phyloP scores from a whole-genome alignment of 2,888 invertebrate genomes.

The Hirtodrosophila histrioides region DNA sequence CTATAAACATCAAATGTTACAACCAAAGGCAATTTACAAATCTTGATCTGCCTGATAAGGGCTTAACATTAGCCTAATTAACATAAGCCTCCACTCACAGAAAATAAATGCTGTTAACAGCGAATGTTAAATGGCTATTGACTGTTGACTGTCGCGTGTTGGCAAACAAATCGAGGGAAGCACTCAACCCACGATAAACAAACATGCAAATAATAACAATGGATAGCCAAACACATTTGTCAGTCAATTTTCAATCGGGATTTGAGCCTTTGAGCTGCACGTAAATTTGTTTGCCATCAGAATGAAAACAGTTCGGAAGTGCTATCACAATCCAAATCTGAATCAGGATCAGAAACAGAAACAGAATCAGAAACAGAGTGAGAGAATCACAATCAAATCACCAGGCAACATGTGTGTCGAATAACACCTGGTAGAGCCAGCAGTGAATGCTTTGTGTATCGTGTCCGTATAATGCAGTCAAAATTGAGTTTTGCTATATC shows the following conservation, averaged over 20 bases:
- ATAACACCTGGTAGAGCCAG: conserved; percentile 43
- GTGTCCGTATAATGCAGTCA: conserved; percentile 65
- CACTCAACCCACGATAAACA: neutral
- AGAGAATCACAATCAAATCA: conserved; percentile 52
- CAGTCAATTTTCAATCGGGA: conserved; percentile 70
- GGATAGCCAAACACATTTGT: conserved; percentile 64
- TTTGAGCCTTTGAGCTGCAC: conserved; percentile 71
- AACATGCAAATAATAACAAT: conserved; percentile 32
- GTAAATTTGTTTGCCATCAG: conserved; percentile 70
- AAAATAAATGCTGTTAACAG: conserved; percentile 4
- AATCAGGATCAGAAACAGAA: conserved; percentile 28
- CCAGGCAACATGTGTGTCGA: conserved; percentile 16
- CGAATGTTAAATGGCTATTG: conserved; percentile 10
- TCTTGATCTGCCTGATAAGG: too few relatives aligned
- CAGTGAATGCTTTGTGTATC: too few relatives aligned
- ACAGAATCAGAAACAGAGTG: conserved; percentile 32
- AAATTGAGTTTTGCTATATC: conserved; percentile 62
- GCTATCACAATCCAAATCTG: conserved; percentile 36
- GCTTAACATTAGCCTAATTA: too few relatives aligned
- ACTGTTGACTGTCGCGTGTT: neutral
- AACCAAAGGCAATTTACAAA: too few relatives aligned
- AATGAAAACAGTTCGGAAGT: conserved; percentile 14
- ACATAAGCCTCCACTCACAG: too few relatives aligned
- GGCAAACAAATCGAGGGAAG: neutral
- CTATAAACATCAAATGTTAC: too few relatives aligned